A percentile compares a stretch with the other conserved stretches of the same genome.
These are phyloP conservation scores for Hirtodrosophila confusa DNA, from an alignment of 2,888 invertebrate species.

Conservation along the genomic window DNA sequence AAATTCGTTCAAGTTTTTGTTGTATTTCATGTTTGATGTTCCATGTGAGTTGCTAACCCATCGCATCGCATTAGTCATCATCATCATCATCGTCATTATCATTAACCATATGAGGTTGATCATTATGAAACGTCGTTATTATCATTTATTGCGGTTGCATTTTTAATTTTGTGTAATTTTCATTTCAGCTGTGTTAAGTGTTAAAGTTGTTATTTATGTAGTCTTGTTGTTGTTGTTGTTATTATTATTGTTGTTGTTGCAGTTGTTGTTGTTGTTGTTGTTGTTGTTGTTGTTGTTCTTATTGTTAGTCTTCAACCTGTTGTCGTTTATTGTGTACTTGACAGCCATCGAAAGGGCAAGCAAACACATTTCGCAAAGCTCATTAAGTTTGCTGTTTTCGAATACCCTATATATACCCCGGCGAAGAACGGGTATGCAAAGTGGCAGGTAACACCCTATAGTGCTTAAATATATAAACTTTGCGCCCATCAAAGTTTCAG, in stretches of 20 bases:
- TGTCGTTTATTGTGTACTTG: constrained; percentile 78
- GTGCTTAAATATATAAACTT: too few species aligned
- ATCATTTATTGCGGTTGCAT: constrained; percentile 60
- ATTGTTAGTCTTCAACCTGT: constrained; percentile 75
- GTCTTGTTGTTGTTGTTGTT: constrained; percentile 29
- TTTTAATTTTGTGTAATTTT: constrained; percentile 60
- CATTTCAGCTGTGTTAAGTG: constrained; percentile 62
- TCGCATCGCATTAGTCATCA: constrained; percentile 42
- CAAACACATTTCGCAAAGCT: constrained; percentile 78
- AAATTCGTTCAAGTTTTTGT: constrained; percentile 39
- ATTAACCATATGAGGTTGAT: constrained; percentile 27
- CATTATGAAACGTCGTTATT: constrained; percentile 33
- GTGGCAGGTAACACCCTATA: too few species aligned
- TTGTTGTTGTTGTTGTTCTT: constrained; percentile 43
- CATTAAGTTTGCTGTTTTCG: constrained; percentile 65
- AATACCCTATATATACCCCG: constrained; percentile 19
- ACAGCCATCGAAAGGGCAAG: constrained; percentile 78
- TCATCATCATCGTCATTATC: constrained; percentile 3
- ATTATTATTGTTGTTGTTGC: constrained; percentile 11
- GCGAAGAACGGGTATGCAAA: neutral
- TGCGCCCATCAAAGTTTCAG: too few species aligned
- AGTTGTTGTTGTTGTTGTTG: constrained; percentile 28
- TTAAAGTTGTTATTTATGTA: constrained; percentile 46
- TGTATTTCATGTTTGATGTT: constrained; percentile 27
- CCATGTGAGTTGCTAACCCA: constrained; percentile 45